Percentiles rank a stretch among this genome's conserved stretches.
Conservation (phyloP, 2,797 vertebrate species). For the Discoglossus pictus region DNA sequence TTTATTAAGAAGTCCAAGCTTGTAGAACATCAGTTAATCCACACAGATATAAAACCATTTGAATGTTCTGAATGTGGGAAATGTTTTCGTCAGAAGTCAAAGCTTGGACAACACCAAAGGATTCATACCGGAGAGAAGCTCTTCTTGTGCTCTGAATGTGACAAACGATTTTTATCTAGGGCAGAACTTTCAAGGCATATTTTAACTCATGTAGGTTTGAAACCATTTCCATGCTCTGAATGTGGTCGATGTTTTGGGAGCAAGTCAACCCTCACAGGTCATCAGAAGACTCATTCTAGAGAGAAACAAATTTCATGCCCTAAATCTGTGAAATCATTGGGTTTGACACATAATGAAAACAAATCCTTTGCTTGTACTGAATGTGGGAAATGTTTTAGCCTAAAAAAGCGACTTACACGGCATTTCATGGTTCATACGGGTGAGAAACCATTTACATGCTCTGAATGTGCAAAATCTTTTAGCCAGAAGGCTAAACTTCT, state of each 20-base stretch:
- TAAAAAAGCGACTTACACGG: too few species aligned
- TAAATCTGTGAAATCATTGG: constrained; percentile 27
- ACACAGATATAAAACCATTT: constrained; percentile 22
- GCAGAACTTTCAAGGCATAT: constrained; percentile 16
- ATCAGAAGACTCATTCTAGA: constrained; percentile 28
- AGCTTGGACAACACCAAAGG: constrained; percentile 16
- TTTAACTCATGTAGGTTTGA: constrained; percentile 22
- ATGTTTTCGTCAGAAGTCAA: constrained; percentile 17
- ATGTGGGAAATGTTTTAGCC: too few species aligned
- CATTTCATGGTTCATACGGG: too few species aligned
- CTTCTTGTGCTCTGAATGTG: constrained; percentile 8
- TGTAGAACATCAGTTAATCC: constrained; percentile 15
- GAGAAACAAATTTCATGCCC: constrained; percentile 24
- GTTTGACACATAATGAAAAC: too few species aligned
- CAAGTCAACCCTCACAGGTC: constrained; percentile 9
- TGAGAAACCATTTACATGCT: too few species aligned
- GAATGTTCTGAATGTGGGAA: constrained; percentile 12
- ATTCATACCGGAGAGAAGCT: constrained; percentile 31
- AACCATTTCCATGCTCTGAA: constrained; percentile 23
- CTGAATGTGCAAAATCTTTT: too few species aligned
- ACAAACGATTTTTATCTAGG: constrained; percentile 17
- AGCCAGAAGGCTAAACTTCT: too few species aligned
- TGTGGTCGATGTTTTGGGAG: constrained; percentile 30
- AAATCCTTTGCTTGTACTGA: too few species aligned
- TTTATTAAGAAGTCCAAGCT: constrained; percentile 21